Evolutionary conservation across 1,140 invertebrate genomes (phyloP).

Genomic region (Eriocheir sinensis): DNA sequence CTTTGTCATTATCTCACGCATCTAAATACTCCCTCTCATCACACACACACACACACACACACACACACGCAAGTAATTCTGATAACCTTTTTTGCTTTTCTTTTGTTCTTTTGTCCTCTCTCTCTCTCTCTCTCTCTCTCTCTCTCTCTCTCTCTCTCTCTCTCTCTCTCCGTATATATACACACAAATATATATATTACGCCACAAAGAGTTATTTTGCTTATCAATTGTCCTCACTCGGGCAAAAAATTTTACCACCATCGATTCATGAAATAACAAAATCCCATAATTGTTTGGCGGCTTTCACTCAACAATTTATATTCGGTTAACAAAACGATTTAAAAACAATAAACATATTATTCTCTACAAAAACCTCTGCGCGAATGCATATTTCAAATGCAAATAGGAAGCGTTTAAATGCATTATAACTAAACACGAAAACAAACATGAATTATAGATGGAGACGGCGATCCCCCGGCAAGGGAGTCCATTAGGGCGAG

Average conservation of each 20-base stretch:
- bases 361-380: slow-evolving; percentile 10
- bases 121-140: too few relatives aligned
- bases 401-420: slow-evolving; percentile 63
- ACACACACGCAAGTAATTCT: too few relatives aligned
- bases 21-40: background rate
- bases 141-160: too few relatives aligned
- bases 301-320: slow-evolving; percentile 48
- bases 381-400: slow-evolving; percentile 61
- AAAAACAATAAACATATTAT: slow-evolving; percentile 59
- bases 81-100: too few relatives aligned
- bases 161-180: slow-evolving; percentile 4
- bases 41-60: background rate
- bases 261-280: slow-evolving; percentile 61
- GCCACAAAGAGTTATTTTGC: slow-evolving; percentile 39
- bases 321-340: slow-evolving; percentile 59
- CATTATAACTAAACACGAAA: slow-evolving; percentile 65
- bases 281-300: slow-evolving; percentile 59
- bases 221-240: slow-evolving; percentile 52
- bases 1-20: background rate
- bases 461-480: slow-evolving; percentile 31
- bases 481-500: slow-evolving; percentile 51
- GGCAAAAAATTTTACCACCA: slow-evolving; percentile 45
- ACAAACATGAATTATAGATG: slow-evolving; percentile 69
- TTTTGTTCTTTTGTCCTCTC: too few relatives aligned
- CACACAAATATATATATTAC: slow-evolving; percentile 27